A percentile compares a stretch with the other conserved stretches of the same genome.
These are phyloP conservation scores for Cyphomyrmex costatus DNA, from an alignment of 1,140 invertebrate genomes.

Conservation along the genomic window DNA sequence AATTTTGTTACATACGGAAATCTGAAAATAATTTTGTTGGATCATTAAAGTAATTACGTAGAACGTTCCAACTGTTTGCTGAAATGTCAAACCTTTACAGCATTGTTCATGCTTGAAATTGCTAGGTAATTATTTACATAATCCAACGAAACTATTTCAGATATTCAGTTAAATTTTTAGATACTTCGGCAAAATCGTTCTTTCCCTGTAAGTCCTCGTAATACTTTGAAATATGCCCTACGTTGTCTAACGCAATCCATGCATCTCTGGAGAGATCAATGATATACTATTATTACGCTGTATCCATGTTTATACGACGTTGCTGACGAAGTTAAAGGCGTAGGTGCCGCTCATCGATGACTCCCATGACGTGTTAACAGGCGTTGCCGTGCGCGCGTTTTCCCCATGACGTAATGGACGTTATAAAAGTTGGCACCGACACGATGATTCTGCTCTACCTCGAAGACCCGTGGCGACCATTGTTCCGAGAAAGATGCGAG, in stretches of 20 bases:
- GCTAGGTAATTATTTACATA: no score
- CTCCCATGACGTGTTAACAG: slow-evolving; percentile 47
- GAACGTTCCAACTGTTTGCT: no score
- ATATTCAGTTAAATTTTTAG: no score
- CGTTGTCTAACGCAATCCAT: not conserved
- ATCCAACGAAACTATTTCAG: no score
- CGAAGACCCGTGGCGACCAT: not conserved
- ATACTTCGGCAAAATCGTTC: no score
- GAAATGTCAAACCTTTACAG: no score
- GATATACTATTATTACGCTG: slow-evolving; percentile 48
- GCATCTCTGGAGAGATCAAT: slow-evolving; percentile 21
- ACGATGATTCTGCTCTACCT: not conserved
- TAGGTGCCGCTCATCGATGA: slow-evolving; percentile 48
- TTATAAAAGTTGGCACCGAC: slow-evolving; percentile 17
- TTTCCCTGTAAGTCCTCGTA: not conserved
- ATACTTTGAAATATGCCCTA: not conserved
- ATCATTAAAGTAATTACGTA: no score
- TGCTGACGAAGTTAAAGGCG: slow-evolving; percentile 16
- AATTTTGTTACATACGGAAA: no score
- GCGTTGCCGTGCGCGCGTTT: slow-evolving; percentile 51
- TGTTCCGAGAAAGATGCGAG: slow-evolving; percentile 29
- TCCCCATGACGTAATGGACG: slow-evolving; percentile 42
- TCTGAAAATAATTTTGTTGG: no score
- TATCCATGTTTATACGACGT: not conserved
- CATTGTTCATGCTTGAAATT: no score